phyloP scores from a whole-genome alignment of 2,888 invertebrate genomes.

The Ceriagrion tenellum region DNA sequence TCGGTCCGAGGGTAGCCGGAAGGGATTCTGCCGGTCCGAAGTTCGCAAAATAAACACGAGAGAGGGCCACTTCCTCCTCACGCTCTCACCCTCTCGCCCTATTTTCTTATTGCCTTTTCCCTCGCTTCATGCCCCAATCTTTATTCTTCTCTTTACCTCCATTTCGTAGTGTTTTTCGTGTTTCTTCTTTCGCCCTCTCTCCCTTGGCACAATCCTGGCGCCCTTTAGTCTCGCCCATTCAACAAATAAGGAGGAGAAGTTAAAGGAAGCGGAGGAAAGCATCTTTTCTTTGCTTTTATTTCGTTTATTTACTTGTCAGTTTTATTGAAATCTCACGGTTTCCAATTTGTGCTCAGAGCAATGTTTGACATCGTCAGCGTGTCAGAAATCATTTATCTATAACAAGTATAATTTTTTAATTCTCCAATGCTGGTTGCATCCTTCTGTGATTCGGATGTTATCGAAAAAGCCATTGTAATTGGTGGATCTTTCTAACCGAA shows the following conservation, averaged over 20 bases:
- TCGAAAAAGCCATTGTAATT: too few species aligned
- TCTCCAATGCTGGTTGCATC: too few species aligned
- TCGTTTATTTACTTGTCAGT: not conserved
- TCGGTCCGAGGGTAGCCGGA: conserved; percentile 43
- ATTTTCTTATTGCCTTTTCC: not conserved
- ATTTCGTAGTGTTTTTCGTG: not conserved
- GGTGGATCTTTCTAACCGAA: too few species aligned
- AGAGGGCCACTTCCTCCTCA: not conserved
- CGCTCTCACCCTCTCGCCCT: not conserved
- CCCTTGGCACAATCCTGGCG: not conserved
- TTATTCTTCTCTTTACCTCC: not conserved
- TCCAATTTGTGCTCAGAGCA: too few species aligned
- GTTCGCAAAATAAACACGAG: conserved; percentile 53
- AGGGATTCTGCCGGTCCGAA: conserved; percentile 27
- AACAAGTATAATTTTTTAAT: too few species aligned
- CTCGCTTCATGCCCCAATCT: not conserved
- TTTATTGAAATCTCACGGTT: not conserved
- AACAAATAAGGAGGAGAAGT: not conserved
- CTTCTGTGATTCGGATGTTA: too few species aligned
- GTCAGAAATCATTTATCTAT: too few species aligned
- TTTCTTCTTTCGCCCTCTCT: not conserved
- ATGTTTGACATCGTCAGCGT: too few species aligned
- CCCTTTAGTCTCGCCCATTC: not conserved
- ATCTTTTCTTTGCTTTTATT: not conserved
- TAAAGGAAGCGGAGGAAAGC: too few species aligned